Evolutionary conservation across 2,797 vertebrate species (phyloP), one percentile per base, ranked within the genome.

Genomic region (Cyprinella venusta): DNA sequence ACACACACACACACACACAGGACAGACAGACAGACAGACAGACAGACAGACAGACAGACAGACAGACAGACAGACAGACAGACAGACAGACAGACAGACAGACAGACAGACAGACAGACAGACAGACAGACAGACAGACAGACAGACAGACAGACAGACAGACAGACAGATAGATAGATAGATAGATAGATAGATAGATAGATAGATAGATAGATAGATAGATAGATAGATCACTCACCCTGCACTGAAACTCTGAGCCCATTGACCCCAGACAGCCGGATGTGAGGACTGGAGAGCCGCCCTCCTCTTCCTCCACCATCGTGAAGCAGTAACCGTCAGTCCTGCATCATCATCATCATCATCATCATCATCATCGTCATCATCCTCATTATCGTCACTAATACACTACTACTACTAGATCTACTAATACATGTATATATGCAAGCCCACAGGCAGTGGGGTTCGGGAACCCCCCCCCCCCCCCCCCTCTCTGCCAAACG

Each of bases 301-400:
- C 95, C 36, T 98, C 96, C 82, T 98, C 96, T 89, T 98, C 96
- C 91, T 96, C 96, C 91, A 98, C 96, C 94, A 99, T 99, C 26
- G 97, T 97, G 93, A 99, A 99, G 92, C 98, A 99, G 87, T 96
- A 97, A 64, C 98, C 98, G 81, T 98, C 95, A 8, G 98, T 98
- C 92, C 98, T 99, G 87, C 38, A 67, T 48, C 76, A 84, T 48
- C 50, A 80, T 50, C 77, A 84, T 79, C 83, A 79, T 56, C n/a
- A 59, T 9, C 12, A 36, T 40, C 38, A 8, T 40, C n/a, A n/a
- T n/a, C n/a, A n/a, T n/a, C 40, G 10, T 40, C 40, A 42, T 9
- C 40, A 10, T 42, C 40, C 3, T 42, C 77, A 84, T 45, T 0
- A 40, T 38, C 36, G 4, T 33, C 33, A 33, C 5, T 5, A 33